phyloP scores from a whole-genome alignment of 2,797 vertebrate species.

The Heterohyrax brucei region DNA sequence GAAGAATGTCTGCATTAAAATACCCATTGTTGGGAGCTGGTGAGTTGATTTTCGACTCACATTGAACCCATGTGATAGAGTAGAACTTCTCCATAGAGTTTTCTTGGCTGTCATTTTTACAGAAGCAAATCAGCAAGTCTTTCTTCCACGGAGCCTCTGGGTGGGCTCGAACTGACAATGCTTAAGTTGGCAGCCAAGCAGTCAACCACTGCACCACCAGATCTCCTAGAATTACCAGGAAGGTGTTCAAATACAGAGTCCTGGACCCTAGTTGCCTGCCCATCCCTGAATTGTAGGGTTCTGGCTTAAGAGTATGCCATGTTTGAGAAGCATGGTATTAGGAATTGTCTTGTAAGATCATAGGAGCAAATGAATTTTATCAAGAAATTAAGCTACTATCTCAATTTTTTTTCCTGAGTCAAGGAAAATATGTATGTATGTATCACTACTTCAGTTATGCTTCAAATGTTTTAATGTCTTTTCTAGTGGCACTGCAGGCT shows the following conservation, averaged over 20 bases:
- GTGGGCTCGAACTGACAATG: not conserved
- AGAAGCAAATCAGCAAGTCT: not conserved
- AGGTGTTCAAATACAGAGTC: not conserved
- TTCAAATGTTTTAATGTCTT: constrained; percentile 49
- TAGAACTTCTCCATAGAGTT: not conserved
- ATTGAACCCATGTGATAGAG: not conserved
- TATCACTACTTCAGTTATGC: not conserved
- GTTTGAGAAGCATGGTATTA: not conserved
- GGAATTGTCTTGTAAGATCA: not conserved
- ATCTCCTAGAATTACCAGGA: not conserved
- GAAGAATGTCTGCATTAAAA: not conserved
- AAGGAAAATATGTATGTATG: not conserved
- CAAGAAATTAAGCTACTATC: constrained; percentile 15
- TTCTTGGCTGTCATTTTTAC: not conserved
- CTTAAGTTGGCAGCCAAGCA: not conserved
- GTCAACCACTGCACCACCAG: not conserved
- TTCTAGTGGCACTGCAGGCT: not conserved
- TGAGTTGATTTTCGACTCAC: not conserved
- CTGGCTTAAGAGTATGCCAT: constrained; percentile 27
- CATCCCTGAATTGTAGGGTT: not conserved
- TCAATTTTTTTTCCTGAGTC: constrained; percentile 25
- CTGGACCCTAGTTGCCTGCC: not conserved
- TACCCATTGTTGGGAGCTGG: not conserved
- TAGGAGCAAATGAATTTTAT: constrained; percentile 39
- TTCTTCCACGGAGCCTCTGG: not conserved